phyloP scores from a whole-genome alignment of 37 sponge, comb jelly and placozoan genomes.

The Sycon ciliatum region DNA sequence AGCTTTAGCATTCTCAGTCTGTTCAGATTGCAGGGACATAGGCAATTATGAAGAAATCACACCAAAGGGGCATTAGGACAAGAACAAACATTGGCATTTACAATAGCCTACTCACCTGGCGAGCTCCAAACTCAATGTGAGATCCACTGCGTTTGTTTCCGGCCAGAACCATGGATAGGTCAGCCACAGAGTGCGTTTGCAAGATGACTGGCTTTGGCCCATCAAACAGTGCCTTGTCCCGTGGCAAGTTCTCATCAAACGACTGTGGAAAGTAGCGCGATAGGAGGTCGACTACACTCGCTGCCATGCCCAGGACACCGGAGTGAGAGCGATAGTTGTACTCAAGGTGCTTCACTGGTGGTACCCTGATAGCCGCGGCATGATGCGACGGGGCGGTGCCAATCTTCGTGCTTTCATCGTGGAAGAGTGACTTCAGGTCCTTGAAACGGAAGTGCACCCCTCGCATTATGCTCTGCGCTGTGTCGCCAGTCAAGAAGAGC shows the following conservation, averaged over 20 bases:
- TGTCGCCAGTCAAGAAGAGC: slow-evolving; percentile 65
- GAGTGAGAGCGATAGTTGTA: slow-evolving; percentile 70
- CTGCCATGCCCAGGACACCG: slow-evolving; percentile 51
- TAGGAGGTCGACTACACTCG: slow-evolving; percentile 52
- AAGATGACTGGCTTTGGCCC: slow-evolving; percentile 56
- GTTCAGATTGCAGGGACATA: no score
- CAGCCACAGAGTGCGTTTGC: background rate
- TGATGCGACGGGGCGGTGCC: no score
- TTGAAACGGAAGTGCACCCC: slow-evolving; percentile 65
- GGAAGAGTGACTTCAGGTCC: slow-evolving; percentile 52
- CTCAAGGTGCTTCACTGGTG: slow-evolving; percentile 30
- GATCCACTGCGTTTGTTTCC: slow-evolving; percentile 55
- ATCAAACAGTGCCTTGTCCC: slow-evolving; percentile 36
- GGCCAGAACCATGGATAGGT: slow-evolving; percentile 55
- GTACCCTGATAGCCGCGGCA: no score
- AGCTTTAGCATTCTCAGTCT: no score
- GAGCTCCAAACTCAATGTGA: slow-evolving; percentile 72
- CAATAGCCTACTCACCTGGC: no score
- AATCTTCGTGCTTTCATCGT: slow-evolving; percentile 31
- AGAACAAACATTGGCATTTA: no score
- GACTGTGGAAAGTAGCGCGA: slow-evolving; percentile 39
- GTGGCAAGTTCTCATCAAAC: slow-evolving; percentile 54
- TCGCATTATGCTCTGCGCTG: slow-evolving; percentile 75
- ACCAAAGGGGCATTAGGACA: no score
- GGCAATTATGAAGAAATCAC: no score